A percentile compares a stretch with the other conserved stretches of the same genome.
Evolutionary conservation across 2,888 invertebrate genomes (phyloP).

Genomic region (Stenodema calcarata): DNA sequence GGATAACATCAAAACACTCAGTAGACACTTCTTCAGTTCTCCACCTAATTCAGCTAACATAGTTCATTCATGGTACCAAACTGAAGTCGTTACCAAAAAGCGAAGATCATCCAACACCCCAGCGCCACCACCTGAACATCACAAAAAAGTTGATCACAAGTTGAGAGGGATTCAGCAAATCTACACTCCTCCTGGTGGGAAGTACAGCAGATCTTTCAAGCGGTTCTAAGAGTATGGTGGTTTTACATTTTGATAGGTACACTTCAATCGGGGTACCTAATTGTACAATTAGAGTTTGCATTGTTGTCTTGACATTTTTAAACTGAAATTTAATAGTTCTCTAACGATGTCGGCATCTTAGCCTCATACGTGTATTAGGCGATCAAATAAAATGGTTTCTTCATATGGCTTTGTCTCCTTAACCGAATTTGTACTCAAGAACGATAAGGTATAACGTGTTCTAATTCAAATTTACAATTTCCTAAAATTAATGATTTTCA

Average conservation of each 20-base stretch:
- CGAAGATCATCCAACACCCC: neutral
- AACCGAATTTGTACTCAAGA: too few relatives aligned
- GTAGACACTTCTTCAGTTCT: neutral
- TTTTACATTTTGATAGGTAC: neutral
- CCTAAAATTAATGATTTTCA: too few relatives aligned
- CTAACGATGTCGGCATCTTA: too few relatives aligned
- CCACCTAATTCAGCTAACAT: neutral
- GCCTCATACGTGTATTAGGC: too few relatives aligned
- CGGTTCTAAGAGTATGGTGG: neutral
- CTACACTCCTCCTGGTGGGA: constrained; percentile 43
- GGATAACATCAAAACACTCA: constrained; percentile 20
- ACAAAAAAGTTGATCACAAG: constrained; percentile 20
- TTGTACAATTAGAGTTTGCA: neutral
- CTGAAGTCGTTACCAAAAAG: constrained; percentile 20
- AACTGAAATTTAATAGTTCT: neutral
- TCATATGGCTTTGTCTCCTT: too few relatives aligned
- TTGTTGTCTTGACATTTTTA: neutral
- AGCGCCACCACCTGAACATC: neutral
- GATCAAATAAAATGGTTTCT: neutral
- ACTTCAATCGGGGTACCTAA: neutral
- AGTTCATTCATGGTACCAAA: constrained; percentile 28
- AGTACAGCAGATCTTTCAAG: constrained; percentile 39
- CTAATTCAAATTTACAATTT: too few relatives aligned
- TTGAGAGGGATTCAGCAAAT: constrained; percentile 27
- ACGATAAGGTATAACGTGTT: too few relatives aligned